Base-by-base conservation (phyloP, 2,797 vertebrate species). In the Arnoldichthys spilopterus region DNA sequence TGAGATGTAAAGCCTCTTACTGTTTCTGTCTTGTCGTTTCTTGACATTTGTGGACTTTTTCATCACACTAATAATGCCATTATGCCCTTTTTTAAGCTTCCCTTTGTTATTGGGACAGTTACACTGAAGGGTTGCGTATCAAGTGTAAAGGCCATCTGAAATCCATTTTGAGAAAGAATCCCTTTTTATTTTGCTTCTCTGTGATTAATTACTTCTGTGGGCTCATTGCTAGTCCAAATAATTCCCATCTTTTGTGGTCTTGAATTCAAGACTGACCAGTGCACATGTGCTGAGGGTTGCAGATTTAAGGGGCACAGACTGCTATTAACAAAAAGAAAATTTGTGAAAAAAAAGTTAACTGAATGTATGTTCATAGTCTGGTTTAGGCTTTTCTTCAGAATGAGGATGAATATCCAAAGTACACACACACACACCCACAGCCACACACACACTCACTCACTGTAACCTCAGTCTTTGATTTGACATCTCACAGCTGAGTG, bases 121-220 rank as follows among this genome's bases (percentile, higher is more conserved):
- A 75, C 71, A 72, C 72, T 56, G 22, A 69, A 63, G 78, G 64
- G 54, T 69, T 75, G 45, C 72, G 70, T 70, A 71, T 77, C 70
- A 77, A 77, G 67, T 77, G 78, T 81, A 73, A 84, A 82, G 78
- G 66, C 82, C 85, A 86, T 87, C 80, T 86, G 82, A 81, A 77
- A 79, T 84, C 74, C 78, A 82, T 86, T 83, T 79, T 67, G 58
- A 73, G 54, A 63, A 83, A 85, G 72, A 74, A 82, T 84, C 74
- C 73, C 34, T 83, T 85, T 15, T 82, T 85, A 82, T 83, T 84
- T 80, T 79, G 26, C 73, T 74, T 79, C 80, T 71, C 70, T 75
- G 76, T 80, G 86, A 87, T 83, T 77, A 86, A 84, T 87, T 85
- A 80, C 82, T 87, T 77, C 63, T 83, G 71, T 84, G 83, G 74